Evolutionary conservation across 2,113 vertebrate species (phyloP).

Genomic region (Machaerirhynchus nigripectus): DNA sequence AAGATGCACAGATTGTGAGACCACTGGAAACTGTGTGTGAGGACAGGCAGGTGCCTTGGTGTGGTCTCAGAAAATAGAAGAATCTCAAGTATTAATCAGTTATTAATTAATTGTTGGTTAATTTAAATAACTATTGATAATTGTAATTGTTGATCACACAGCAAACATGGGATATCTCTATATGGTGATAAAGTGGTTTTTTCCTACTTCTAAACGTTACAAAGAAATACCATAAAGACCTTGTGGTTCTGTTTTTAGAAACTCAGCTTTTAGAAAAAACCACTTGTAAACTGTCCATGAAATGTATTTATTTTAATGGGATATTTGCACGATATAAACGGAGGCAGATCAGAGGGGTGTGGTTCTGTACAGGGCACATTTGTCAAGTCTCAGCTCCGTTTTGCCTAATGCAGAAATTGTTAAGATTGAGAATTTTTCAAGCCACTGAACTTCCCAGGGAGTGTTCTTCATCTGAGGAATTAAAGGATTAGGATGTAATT

Average conservation of each 20-base stretch:
- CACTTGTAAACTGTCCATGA: background rate
- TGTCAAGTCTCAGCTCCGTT: background rate
- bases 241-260: background rate
- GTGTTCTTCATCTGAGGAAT: constrained; percentile 10
- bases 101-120: background rate
- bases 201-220: background rate
- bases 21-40: background rate
- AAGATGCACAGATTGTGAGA: background rate
- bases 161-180: background rate
- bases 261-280: background rate
- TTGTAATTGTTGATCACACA: background rate
- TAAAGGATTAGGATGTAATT: constrained; percentile 37
- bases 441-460: background rate
- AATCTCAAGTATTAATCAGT: background rate
- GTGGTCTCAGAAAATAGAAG: background rate
- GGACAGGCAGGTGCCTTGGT: background rate
- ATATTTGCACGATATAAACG: background rate
- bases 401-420: background rate
- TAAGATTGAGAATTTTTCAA: background rate
- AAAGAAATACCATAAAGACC: background rate
- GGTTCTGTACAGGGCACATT: background rate
- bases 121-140: background rate
- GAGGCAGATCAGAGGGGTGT: background rate
- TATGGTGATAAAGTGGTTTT: background rate
- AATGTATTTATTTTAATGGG: background rate